Evolutionary conservation across 2,797 vertebrate species (phyloP).

Genomic region (Moxostoma hubbsi): DNA sequence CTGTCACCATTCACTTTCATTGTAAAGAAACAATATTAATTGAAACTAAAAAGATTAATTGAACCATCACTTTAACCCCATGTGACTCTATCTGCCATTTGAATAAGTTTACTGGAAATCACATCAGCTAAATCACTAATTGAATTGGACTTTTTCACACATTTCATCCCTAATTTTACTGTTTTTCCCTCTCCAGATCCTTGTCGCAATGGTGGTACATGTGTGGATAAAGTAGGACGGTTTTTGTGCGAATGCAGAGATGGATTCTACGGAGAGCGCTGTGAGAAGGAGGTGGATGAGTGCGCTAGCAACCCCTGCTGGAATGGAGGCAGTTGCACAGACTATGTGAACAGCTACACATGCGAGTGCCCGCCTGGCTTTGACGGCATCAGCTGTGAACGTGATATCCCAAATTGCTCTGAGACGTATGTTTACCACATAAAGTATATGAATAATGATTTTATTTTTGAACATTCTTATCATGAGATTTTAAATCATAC

Average conservation of each 20-base stretch:
- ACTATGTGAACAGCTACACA: conserved; percentile 91
- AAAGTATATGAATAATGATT: too few species aligned
- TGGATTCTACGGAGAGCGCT: conserved; percentile 87
- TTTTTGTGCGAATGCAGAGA: conserved; percentile 86
- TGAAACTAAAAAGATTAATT: too few species aligned
- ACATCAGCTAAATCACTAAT: not conserved
- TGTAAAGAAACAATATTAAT: too few species aligned
- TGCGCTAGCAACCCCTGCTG: conserved; percentile 88
- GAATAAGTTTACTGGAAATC: not conserved
- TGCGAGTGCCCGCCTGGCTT: conserved; percentile 88
- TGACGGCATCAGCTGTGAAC: conserved; percentile 87
- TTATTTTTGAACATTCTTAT: too few species aligned
- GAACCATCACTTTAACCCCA: too few species aligned
- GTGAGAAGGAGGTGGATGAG: conserved; percentile 87
- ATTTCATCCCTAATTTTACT: not conserved
- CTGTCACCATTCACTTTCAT: too few species aligned
- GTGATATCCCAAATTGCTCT: conserved; percentile 88
- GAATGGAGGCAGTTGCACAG: conserved; percentile 86
- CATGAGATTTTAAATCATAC: too few species aligned
- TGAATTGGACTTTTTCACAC: not conserved
- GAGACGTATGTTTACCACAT: conserved; percentile 79
- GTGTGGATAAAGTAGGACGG: conserved; percentile 83
- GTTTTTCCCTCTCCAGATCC: conserved; percentile 75
- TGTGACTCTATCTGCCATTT: not conserved
- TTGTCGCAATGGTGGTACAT: conserved; percentile 91